Evolutionary conservation across 1,140 invertebrate genomes (phyloP), one percentile per base, ranked within the genome.

Genomic region (Liolophura sinensis): DNA sequence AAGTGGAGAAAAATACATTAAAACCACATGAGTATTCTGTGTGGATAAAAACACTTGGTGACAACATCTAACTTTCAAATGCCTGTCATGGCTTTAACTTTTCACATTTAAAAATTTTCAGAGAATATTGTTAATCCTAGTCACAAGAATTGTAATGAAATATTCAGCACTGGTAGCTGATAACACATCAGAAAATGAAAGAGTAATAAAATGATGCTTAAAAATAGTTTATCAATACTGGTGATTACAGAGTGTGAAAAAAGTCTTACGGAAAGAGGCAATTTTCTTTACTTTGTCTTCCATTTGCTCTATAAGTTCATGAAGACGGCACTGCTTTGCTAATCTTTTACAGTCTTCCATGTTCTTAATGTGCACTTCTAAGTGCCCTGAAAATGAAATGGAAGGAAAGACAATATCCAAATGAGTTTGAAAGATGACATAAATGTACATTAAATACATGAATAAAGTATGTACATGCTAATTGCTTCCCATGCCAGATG

Each of bases 291-390:
- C 64, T 18, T 76, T 78, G 18, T 82, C 75, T 61, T 86, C 76
- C n/a, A 88, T 75, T 54, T 81, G 57, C 20, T 78, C 55, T 9
- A 79, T 74, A 5, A 88, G 73, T 27, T 71, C 64, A 1, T 64
- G 24, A 40, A 88, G 69, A 55, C 81, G 74, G 71, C 87, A 88
- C 68, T 87, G 85, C 20, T 81, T 78, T 27, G 85, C 85, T 20
- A 88, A 69, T 18, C 72, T 72, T 5, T 82, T 72, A 61, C 83
- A 83, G 62, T 85, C 80, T 24, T 86, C 81, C n/a, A 84, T 71
- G 22, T 81, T 63, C 31, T 85, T 80, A 20, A 84, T 60, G 14
- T 75, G 73, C 22, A 77, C 78, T 61, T 87, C 83, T 40, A 87
- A 69, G 27, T 79, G 73, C 25, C 84, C 84, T 83, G 67, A 9